Evolutionary conservation across 1,140 invertebrate species (phyloP).

Genomic region (Sitophilus oryzae): DNA sequence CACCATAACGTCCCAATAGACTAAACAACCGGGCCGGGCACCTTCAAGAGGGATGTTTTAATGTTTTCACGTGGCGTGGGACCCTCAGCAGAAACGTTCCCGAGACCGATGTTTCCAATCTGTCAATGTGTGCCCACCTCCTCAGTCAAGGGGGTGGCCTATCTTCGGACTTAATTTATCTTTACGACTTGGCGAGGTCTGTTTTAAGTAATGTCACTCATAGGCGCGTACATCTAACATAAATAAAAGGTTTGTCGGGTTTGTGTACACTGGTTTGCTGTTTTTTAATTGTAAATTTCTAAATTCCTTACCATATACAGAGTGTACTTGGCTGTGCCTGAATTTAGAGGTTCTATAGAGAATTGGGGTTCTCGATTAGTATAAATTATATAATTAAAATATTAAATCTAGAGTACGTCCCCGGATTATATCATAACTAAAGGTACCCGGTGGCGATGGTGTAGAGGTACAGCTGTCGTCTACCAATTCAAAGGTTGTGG

Average conservation of each 20-base stretch:
- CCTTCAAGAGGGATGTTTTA: neutral
- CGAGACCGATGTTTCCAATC: neutral
- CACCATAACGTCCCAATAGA: neutral
- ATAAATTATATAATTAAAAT: no score
- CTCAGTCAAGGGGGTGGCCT: neutral
- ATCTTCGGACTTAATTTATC: neutral
- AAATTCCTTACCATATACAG: neutral
- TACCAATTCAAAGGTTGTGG: no score
- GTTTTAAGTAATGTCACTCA: neutral
- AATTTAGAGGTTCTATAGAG: no score
- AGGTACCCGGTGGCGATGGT: no score
- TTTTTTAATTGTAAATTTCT: neutral
- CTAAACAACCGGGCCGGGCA: neutral
- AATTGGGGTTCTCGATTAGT: no score
- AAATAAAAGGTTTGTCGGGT: no score
- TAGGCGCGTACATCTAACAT: no score
- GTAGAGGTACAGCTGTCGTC: no score
- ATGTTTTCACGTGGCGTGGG: neutral
- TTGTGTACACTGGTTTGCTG: no score
- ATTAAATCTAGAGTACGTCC: no score
- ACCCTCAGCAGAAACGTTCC: neutral
- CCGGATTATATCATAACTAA: no score
- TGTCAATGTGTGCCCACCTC: neutral
- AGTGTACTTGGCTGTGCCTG: neutral
- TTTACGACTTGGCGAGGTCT: neutral